Evolutionary conservation across 1,140 invertebrate species (phyloP).

Genomic region (Littorina saxatilis): DNA sequence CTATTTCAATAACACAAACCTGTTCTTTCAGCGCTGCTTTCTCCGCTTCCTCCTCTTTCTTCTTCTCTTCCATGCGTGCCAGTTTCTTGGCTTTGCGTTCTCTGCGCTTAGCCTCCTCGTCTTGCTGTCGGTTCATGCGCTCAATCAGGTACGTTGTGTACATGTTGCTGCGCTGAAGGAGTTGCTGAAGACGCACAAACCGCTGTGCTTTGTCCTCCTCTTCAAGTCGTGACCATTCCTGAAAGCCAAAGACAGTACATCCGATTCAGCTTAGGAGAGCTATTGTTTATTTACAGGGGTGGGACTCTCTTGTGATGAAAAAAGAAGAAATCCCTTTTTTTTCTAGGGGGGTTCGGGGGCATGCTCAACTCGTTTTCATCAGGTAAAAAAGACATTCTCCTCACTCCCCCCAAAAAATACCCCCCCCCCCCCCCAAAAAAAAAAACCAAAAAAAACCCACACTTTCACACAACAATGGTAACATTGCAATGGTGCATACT

Average conservation of each 20-base stretch:
- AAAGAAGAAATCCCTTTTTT: too few relatives aligned
- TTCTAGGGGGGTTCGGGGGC: too few relatives aligned
- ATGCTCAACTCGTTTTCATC: background rate
- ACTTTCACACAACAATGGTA: too few relatives aligned
- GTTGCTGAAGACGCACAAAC: constrained; percentile 66
- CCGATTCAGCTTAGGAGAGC: background rate
- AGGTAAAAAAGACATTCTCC: too few relatives aligned
- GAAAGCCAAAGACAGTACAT: background rate
- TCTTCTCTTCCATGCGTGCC: constrained; percentile 41
- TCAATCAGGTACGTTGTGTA: constrained; percentile 71
- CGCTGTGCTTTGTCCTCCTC: constrained; percentile 59
- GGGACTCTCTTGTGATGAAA: too few relatives aligned
- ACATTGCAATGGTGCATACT: too few relatives aligned
- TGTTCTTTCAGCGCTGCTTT: constrained; percentile 42
- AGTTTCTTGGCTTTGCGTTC: constrained; percentile 41
- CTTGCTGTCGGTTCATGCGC: constrained; percentile 63
- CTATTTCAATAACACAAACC: too few relatives aligned
- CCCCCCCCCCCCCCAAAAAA: too few relatives aligned
- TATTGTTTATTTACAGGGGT: too few relatives aligned
- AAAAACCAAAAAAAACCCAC: too few relatives aligned
- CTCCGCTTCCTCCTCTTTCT: constrained; percentile 53
- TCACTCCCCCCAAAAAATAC: too few relatives aligned
- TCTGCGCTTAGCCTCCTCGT: constrained; percentile 51
- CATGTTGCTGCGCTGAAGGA: constrained; percentile 70
- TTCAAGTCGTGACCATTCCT: constrained; percentile 62